These are phyloP conservation scores for Cyclura pinguis DNA, from an alignment of 2,797 vertebrate genomes.

Conservation along the genomic window DNA sequence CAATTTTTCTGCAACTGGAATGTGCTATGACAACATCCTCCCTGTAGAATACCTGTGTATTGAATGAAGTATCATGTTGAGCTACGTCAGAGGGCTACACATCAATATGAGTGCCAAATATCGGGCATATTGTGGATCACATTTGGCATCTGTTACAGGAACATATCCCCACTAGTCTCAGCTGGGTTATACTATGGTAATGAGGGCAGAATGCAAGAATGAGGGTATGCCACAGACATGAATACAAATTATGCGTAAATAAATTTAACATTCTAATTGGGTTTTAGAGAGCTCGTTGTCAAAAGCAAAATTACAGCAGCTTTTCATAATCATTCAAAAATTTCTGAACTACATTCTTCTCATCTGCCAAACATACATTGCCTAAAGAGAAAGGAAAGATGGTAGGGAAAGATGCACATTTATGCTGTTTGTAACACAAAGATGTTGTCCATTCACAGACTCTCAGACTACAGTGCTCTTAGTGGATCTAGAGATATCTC, in stretches of 20 bases:
- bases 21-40: constrained; percentile 19
- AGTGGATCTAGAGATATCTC: background rate
- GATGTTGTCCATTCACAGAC: background rate
- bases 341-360: constrained; percentile 14
- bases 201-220: constrained; percentile 22
- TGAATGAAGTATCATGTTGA: constrained; percentile 36
- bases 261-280: constrained; percentile 40
- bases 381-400: background rate
- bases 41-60: constrained; percentile 16
- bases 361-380: background rate
- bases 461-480: background rate
- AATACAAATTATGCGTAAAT: constrained; percentile 44
- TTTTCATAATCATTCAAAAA: constrained; percentile 26
- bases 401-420: background rate
- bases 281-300: constrained; percentile 20
- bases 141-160: constrained; percentile 34
- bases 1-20: constrained; percentile 25
- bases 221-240: constrained; percentile 15
- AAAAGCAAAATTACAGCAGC: constrained; percentile 31
- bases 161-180: constrained; percentile 40
- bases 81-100: constrained; percentile 28
- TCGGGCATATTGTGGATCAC: constrained; percentile 27
- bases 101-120: constrained; percentile 44
- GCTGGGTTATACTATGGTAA: constrained; percentile 41
- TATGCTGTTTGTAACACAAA: background rate